phyloP scores from a whole-genome alignment of 2,888 invertebrate species.

The Drosophila affinis region DNA sequence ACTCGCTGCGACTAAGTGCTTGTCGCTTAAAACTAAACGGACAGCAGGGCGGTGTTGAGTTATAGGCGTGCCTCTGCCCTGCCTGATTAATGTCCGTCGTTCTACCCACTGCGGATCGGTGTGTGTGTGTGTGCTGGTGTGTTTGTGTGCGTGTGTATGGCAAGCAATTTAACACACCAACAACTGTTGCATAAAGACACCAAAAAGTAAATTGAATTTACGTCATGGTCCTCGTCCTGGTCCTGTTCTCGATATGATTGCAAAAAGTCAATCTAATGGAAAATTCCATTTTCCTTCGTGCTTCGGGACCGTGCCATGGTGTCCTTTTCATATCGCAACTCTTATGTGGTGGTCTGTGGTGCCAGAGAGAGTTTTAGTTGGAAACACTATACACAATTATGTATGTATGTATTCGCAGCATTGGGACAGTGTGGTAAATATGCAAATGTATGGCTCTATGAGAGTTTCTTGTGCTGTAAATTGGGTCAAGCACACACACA shows the following conservation, averaged over 20 bases:
- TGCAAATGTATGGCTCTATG: neutral
- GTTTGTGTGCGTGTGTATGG: neutral
- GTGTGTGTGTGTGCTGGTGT: slow-evolving; percentile 10
- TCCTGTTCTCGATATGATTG: slow-evolving; percentile 50
- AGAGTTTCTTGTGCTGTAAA: slow-evolving; percentile 9
- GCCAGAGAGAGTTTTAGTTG: neutral
- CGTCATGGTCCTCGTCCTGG: slow-evolving; percentile 20
- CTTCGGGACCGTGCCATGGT: slow-evolving; percentile 5
- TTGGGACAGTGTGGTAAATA: neutral
- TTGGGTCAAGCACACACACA: neutral
- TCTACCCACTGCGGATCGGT: neutral
- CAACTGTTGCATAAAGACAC: slow-evolving; percentile 46
- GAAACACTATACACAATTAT: neutral
- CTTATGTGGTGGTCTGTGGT: neutral
- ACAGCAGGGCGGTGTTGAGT: slow-evolving; percentile 14
- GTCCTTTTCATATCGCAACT: neutral
- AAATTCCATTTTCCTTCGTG: slow-evolving; percentile 56
- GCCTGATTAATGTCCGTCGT: slow-evolving; percentile 56
- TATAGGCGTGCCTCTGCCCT: slow-evolving; percentile 18
- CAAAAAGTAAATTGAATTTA: slow-evolving; percentile 65
- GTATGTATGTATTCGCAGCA: no score
- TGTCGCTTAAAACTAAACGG: slow-evolving; percentile 49
- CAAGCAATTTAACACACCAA: slow-evolving; percentile 19
- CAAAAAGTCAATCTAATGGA: slow-evolving; percentile 73
- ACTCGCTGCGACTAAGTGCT: slow-evolving; percentile 37